phyloP scores from a whole-genome alignment of 2,113 vertebrate species.

The Nothoprocta perdicaria region DNA sequence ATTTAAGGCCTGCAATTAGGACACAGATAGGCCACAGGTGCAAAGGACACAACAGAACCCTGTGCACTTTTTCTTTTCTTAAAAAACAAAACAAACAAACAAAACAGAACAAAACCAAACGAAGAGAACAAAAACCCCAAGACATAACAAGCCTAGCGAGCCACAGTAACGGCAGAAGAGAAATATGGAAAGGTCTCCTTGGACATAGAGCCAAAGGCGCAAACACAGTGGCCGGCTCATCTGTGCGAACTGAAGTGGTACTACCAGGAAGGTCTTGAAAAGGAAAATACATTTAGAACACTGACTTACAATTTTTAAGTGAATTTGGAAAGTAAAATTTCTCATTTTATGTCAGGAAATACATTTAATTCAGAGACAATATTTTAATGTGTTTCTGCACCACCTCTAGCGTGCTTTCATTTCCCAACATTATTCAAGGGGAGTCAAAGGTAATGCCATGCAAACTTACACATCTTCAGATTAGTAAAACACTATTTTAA shows the following conservation, averaged over 20 bases:
- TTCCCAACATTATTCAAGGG: constrained; percentile 5
- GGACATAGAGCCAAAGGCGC: neutral
- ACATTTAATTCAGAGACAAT: neutral
- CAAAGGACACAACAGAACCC: neutral
- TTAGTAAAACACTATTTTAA: constrained; percentile 41
- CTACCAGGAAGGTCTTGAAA: neutral
- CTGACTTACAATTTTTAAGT: neutral
- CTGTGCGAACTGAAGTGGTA: neutral
- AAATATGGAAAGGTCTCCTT: neutral
- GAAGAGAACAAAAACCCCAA: neutral
- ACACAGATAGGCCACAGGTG: neutral
- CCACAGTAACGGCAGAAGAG: neutral
- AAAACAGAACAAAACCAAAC: too few species aligned
- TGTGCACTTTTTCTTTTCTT: neutral
- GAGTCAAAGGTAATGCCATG: neutral
- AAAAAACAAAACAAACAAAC: too few species aligned
- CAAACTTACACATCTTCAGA: constrained; percentile 20
- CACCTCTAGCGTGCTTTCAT: neutral
- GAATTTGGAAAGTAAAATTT: neutral
- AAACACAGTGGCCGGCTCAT: neutral
- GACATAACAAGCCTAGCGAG: neutral
- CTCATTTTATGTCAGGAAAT: neutral
- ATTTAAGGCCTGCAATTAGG: neutral
- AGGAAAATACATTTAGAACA: neutral
- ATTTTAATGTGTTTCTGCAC: neutral